These are phyloP conservation scores for Agrotis puta DNA, from an alignment of 2,888 invertebrate genomes.

Conservation along the genomic window DNA sequence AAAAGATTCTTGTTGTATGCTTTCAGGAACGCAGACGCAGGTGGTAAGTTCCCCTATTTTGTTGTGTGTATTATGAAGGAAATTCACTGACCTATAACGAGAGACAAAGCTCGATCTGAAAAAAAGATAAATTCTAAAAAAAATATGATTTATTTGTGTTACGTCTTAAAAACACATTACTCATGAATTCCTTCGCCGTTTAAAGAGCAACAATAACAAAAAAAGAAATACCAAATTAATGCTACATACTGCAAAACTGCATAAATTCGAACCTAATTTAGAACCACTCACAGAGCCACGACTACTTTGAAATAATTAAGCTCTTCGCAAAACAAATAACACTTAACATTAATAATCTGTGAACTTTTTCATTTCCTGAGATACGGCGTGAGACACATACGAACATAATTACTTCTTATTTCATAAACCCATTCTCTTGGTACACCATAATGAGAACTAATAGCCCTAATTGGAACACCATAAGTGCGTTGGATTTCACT, in stretches of 20 bases:
- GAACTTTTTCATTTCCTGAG: constrained; percentile 29
- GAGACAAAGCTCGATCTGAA: neutral
- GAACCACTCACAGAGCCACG: no score
- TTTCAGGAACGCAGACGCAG: no score
- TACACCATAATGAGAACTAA: constrained; percentile 53
- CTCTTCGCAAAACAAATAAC: constrained; percentile 9
- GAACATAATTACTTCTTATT: constrained; percentile 53
- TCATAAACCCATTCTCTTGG: constrained; percentile 56
- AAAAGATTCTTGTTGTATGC: no score
- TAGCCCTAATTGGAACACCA: constrained; percentile 54
- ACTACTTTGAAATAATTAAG: neutral
- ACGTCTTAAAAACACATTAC: no score
- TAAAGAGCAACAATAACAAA: no score
- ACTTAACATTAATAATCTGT: constrained; percentile 29
- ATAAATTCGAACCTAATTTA: neutral
- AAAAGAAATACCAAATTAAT: no score
- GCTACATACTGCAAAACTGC: no score
- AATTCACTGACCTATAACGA: neutral
- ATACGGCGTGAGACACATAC: constrained; percentile 48
- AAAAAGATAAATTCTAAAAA: no score
- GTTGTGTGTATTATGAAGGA: neutral
- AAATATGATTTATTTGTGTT: no score
- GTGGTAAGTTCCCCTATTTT: no score
- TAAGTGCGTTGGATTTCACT: constrained; percentile 47
- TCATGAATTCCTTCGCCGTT: no score